Percentiles rank a stretch among this genome's conserved stretches.
Evolutionary conservation across 64 coral and sea anemone species (phyloP).

Genomic region (Pachyseris speciosa): DNA sequence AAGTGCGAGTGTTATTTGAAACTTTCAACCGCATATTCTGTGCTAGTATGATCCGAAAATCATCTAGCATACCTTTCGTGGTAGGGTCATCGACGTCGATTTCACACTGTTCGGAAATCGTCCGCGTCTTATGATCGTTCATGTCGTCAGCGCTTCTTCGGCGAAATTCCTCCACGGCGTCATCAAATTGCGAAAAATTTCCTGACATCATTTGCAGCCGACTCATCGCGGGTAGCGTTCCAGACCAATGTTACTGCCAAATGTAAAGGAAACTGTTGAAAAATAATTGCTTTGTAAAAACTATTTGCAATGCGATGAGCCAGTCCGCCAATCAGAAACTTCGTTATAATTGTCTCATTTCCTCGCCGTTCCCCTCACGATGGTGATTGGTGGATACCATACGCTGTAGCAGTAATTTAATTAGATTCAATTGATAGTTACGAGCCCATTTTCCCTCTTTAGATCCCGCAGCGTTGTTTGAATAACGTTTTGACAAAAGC

Average conservation of each 20-base stretch:
- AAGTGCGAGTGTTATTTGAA: background rate
- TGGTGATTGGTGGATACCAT: slow-evolving; percentile 71
- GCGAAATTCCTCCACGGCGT: background rate
- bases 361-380: slow-evolving; percentile 21
- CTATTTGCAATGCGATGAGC: slow-evolving; percentile 80
- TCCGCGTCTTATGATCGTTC: background rate
- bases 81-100: background rate
- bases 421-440: slow-evolving; percentile 93
- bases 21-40: background rate
- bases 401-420: slow-evolving; percentile 68
- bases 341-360: slow-evolving; percentile 75
- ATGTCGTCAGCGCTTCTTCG: background rate
- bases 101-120: background rate
- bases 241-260: slow-evolving; percentile 61
- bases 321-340: slow-evolving; percentile 66
- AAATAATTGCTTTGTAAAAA: slow-evolving; percentile 95
- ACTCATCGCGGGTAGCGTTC: slow-evolving; percentile 5
- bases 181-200: background rate
- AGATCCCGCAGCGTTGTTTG: slow-evolving; percentile 47
- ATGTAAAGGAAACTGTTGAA: slow-evolving; percentile 85
- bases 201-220: background rate
- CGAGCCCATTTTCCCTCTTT: background rate
- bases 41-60: background rate
- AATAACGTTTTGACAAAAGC: slow-evolving; percentile 72
- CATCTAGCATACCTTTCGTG: background rate